A percentile compares a stretch with the other conserved stretches of the same genome.
phyloP scores from a whole-genome alignment of 2,797 vertebrate genomes.

The Protosalanx chinensis region DNA sequence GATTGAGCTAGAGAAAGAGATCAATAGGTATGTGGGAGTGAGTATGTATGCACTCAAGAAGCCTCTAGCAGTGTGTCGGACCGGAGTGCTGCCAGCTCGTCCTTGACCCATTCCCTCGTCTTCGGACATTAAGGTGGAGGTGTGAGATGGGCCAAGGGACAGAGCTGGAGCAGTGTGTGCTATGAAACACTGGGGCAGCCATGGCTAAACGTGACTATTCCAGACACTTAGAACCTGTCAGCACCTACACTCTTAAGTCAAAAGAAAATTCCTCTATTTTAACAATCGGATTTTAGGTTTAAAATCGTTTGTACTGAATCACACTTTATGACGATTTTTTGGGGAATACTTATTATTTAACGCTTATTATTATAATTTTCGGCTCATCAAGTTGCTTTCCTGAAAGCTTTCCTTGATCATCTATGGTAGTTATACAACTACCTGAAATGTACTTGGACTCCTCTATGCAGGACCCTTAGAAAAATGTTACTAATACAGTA shows the following conservation, averaged over 20 bases:
- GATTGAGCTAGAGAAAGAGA: constrained; percentile 36
- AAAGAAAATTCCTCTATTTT: constrained; percentile 8
- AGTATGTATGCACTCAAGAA: constrained; percentile 15
- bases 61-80: constrained; percentile 52
- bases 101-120: constrained; percentile 50
- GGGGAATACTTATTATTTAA: not conserved
- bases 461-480: constrained; percentile 23
- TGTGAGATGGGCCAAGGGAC: constrained; percentile 54
- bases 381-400: not conserved
- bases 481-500: constrained; percentile 14
- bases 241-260: constrained; percentile 68
- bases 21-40: constrained; percentile 21
- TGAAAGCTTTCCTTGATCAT: no score
- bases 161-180: constrained; percentile 64
- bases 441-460: constrained; percentile 6
- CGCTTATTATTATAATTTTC: constrained; percentile 1
- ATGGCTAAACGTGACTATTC: constrained; percentile 22
- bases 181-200: constrained; percentile 40
- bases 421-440: no score
- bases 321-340: not conserved
- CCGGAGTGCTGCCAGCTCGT: constrained; percentile 61
- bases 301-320: not conserved
- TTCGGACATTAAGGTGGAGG: constrained; percentile 51
- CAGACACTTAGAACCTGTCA: constrained; percentile 66
- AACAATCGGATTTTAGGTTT: not conserved